Evolutionary conservation across 2,888 invertebrate genomes (phyloP), one percentile per base, ranked within the genome.

Genomic region (Aphidius colemani): DNA sequence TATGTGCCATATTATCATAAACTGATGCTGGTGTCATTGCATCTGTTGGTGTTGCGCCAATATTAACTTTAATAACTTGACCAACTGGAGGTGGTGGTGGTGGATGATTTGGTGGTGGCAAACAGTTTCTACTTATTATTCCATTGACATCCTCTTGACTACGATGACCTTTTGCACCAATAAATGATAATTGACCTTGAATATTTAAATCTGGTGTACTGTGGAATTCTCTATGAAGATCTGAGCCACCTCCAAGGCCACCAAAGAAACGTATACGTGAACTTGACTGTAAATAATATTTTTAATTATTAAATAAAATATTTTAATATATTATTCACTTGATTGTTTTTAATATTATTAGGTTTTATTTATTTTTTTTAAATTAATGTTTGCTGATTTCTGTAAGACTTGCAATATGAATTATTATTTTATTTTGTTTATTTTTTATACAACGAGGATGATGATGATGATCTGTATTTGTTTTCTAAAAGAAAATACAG

Each of bases 211-310:
- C 95, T 0, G 96, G 95, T n/a, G 95, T 95, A 67, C 94, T 94
- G 77, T 91, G 91, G 85, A 95, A 96, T 72, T 90, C 90, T 65
- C 95, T 88, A 70, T 93, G 92, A 53, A 95, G 85, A 71, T 88
- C 85, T 43, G 79, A 81, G 50, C 83, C 83, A 46, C 82, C 82
- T 50, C 82, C 81, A 10, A 82, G 72, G 44, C 82, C 82, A 59
- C 84, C 84, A 66, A 85, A 83, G 79, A 87, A 86, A 48, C 85
- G 78, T 67, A 83, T 75, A 77, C 84, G 81, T 69, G 85, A 84
- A 81, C 84, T 86, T 61, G 84, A 73, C 88, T 88, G 80, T 7
- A 80, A 61, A 61, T 62, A 61, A 49, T 62, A 46, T 53, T 57
- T 11, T 45, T 18, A 46, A 41, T 13, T 41, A 30, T 43, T 62